Evolutionary conservation across 2,113 vertebrate genomes (phyloP).

Genomic region (crab-eating macaque (Macaca fascicularis)): T2T-MFA8v1.1 NC_088375.1:197364001-197364500

Average conservation of each 20-base stretch:
- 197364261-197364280: conserved; percentile 42
- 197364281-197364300: conserved; percentile 39
- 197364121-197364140: not conserved
- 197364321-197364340: not conserved
- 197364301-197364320: not conserved
- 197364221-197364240: conserved; percentile 44
- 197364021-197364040: conserved; percentile 33
- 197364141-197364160: conserved; percentile 17
- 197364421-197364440: not conserved
- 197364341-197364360: not conserved
- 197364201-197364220: not conserved
- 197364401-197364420: not conserved
- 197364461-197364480: not conserved
- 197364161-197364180: not conserved
- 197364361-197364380: not conserved
- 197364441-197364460: not conserved
- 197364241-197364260: conserved; percentile 41
- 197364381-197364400: not conserved
- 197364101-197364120: not conserved
- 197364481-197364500: not conserved
- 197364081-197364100: not conserved
- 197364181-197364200: conserved; percentile 30
- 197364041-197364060: conserved; percentile 22
- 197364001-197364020: not conserved
- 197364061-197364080: conserved; percentile 48